Evolutionary conservation across 2,888 invertebrate species (phyloP).

Genomic region (Meteorus colon): DNA sequence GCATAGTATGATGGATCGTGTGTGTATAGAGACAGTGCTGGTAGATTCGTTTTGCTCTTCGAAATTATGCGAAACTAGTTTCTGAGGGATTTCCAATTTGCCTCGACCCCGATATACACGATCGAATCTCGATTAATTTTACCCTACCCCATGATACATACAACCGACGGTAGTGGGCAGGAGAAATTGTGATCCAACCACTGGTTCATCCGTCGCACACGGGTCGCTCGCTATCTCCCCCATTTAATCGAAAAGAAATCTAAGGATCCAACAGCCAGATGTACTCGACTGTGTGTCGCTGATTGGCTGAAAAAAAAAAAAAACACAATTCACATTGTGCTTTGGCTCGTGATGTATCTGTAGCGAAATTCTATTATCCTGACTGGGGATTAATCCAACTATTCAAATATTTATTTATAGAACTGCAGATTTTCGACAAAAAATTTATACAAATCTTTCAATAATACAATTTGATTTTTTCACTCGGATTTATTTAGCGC

Average conservation of each 20-base stretch:
- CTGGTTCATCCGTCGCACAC: constrained; percentile 45
- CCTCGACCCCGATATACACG: constrained; percentile 58
- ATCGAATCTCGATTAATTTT: constrained; percentile 69
- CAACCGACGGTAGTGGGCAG: constrained; percentile 17
- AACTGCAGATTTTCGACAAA: not conserved
- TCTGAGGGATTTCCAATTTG: constrained; percentile 69
- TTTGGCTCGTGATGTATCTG: constrained; percentile 25
- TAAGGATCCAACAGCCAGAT: constrained; percentile 25
- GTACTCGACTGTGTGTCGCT: constrained; percentile 38
- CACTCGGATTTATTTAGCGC: not conserved
- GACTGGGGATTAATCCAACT: constrained; percentile 59
- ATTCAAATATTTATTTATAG: not conserved
- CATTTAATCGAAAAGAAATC: constrained; percentile 65
- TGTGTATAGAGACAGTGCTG: constrained; percentile 27
- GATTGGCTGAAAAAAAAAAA: constrained; percentile 56
- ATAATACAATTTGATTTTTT: not conserved
- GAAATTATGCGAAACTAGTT: constrained; percentile 69
- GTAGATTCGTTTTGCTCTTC: constrained; percentile 64
- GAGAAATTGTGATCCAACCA: constrained; percentile 57
- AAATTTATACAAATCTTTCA: not conserved
- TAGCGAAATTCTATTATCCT: constrained; percentile 60
- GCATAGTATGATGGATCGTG: constrained; percentile 33
- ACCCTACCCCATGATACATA: constrained; percentile 46
- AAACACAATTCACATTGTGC: constrained; percentile 53
- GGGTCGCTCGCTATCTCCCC: constrained; percentile 34